Base-by-base conservation (phyloP, 2,797 vertebrate species). In the Pipistrellus nathusii region DNA sequence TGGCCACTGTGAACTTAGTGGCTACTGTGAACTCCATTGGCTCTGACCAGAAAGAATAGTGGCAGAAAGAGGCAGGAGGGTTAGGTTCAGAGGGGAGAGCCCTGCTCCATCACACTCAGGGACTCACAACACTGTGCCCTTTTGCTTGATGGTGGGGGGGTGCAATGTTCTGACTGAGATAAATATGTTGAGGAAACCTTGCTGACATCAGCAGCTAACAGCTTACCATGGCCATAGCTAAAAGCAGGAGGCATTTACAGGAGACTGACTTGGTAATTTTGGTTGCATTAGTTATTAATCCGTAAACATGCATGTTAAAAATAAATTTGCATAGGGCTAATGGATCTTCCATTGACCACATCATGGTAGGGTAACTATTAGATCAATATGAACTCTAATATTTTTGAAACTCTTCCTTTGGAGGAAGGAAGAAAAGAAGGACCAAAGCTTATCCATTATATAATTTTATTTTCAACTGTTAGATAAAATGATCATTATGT, bases 161-260 rank as follows among this genome's bases (percentile, higher is more conserved):
- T 53, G 89, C 72, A 46, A 27, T 38, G 48, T 25, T 75, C 68
- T 69, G 71, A 73, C 48, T 23, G 3, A 57, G 72, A 89, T 57
- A 78, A 90, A 95, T 91, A 41, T 12, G 32, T 53, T 84, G 48
- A 69, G 32, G 73, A 92, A 89, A 81, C 8, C n/a, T 69, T 53
- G 53, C 57, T 90, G 75, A 73, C 55, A 55, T 57, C 32, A 88
- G 53, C 85, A 92, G 66, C 41, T 57, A 76, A 89, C 18, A 78
- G n/a, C 38, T 69, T 25, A 78, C 5, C 17, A 9, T 30, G 32
- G 32, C 35, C 18, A 8, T 8, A 51, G 66, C 35, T 66, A 66
- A 78, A 87, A 94, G 21, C 8, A 90, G 4, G 14, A n/a, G 9
- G 4, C 76, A 30, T 66, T 80, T 68, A 80, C 0, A 59, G 23